Percentiles rank a stretch among this genome's conserved stretches.
Conservation (phyloP, 2,113 vertebrate genomes). For the Orcinus orca region DNA sequence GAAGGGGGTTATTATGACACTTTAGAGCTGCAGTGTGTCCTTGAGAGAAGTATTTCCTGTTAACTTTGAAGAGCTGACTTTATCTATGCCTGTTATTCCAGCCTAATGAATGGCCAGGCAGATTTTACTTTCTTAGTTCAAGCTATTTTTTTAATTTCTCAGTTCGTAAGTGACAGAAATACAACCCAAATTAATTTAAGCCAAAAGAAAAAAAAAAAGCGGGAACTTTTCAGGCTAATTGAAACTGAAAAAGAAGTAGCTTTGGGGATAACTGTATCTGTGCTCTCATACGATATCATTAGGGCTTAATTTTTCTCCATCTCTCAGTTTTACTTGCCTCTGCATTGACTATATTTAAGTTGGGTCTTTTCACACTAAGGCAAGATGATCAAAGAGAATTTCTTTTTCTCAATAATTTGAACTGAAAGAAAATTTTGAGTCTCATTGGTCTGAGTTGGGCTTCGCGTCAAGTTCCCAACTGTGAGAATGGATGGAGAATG, state of each 20-base stretch:
- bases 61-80: not conserved
- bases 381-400: not conserved
- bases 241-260: not conserved
- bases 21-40: not conserved
- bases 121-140: not conserved
- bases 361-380: not conserved
- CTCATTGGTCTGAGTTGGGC: not conserved
- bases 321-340: not conserved
- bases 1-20: not conserved
- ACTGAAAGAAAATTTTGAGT: not conserved
- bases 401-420: not conserved
- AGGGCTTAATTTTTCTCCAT: not conserved
- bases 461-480: not conserved
- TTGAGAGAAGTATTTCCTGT: not conserved
- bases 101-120: not conserved
- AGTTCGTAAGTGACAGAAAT: constrained; percentile 20
- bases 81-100: not conserved
- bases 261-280: not conserved
- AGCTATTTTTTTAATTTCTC: not conserved
- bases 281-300: not conserved
- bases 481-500: not conserved
- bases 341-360: not conserved
- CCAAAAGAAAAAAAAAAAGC: not conserved
- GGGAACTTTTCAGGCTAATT: not conserved
- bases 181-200: constrained; percentile 10